Conservation (phyloP, 2,113 vertebrate genomes). For the Alces alces region DNA sequence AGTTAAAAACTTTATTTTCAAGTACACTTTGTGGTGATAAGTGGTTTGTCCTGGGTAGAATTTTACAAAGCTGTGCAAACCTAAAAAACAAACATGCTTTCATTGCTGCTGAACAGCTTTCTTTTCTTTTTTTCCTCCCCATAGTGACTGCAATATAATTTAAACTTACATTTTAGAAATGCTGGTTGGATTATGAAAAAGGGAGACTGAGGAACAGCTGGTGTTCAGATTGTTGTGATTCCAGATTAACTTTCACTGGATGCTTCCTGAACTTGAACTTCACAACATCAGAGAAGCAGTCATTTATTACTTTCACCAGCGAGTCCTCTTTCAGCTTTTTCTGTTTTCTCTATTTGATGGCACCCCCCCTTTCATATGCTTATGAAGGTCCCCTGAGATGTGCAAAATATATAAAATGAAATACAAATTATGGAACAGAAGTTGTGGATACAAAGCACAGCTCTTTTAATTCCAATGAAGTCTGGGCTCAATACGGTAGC, state of each 20-base stretch:
- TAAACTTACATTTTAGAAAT: slow-evolving; percentile 31
- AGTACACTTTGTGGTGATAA: slow-evolving; percentile 71
- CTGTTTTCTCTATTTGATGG: neutral
- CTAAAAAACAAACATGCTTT: slow-evolving; percentile 45
- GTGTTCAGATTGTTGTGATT: slow-evolving; percentile 23
- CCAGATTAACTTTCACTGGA: slow-evolving; percentile 19
- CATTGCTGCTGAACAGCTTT: neutral
- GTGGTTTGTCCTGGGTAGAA: slow-evolving; percentile 61
- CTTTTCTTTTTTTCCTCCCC: neutral
- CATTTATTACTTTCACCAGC: slow-evolving; percentile 4
- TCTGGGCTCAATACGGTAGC: slow-evolving; percentile 45
- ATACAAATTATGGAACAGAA: slow-evolving; percentile 8
- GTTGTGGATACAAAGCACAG: slow-evolving; percentile 38
- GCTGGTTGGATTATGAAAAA: slow-evolving; percentile 27
- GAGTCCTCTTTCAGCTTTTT: neutral
- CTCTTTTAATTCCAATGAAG: slow-evolving; percentile 55
- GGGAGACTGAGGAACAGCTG: slow-evolving; percentile 41
- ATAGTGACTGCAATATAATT: neutral
- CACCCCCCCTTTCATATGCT: slow-evolving; percentile 12
- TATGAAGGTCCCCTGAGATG: slow-evolving; percentile 66
- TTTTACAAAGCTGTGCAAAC: slow-evolving; percentile 43
- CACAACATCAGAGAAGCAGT: neutral
- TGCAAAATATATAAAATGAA: slow-evolving; percentile 55
- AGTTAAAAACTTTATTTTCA: slow-evolving; percentile 75
- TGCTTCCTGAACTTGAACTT: slow-evolving; percentile 34